Base-by-base conservation (phyloP, 2,888 invertebrate species). In the Parnassius glacialis region DNA sequence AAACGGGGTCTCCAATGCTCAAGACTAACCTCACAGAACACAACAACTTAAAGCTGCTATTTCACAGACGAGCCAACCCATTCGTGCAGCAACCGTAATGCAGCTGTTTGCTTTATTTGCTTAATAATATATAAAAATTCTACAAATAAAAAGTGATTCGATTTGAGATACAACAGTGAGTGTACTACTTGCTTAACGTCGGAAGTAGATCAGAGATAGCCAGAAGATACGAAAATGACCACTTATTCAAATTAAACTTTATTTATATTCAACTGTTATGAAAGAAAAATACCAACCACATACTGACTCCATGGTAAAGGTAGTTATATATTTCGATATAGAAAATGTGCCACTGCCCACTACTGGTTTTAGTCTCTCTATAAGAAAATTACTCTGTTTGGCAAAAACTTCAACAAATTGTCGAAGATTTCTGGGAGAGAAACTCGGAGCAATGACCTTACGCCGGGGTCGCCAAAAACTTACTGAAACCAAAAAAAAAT, bases 391-490 rank as follows among this genome's bases (percentile, higher is more conserved):
- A 51, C 79, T 79, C 52, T 79, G 77, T 3, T 68, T 67, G 1
- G 72, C 64, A 57, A 81, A 80, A 13, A 82, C 70, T 2, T 72
- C 63, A 2, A 71, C 65, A 52, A 79, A 81, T 13, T 70, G 69
- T 9, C 71, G 65, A 11, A 82, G 64, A 45, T 78, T 76, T 59
- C 74, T 80, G 0, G 69, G 70, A 0, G 72, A 71, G 61, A 83
- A 80, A 3, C 74, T 74, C 2, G 81, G 78, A 1, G 76, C 73
- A 1, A 83, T 52, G n/a, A 79, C 59, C 48, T 82, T 83, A 2
- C 83, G 79, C 10, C 83, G 78, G 2, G 77, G 75, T n/a, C 80
- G 78, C 84, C 84, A 84, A 12, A 79, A 76, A n/a, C 72, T 64
- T 9, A 77, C 84, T 83, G 41, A 11, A 48, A 48, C 10, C 10